phyloP scores from a whole-genome alignment of 2,797 vertebrate species.

The Darevskia mixta region DNA sequence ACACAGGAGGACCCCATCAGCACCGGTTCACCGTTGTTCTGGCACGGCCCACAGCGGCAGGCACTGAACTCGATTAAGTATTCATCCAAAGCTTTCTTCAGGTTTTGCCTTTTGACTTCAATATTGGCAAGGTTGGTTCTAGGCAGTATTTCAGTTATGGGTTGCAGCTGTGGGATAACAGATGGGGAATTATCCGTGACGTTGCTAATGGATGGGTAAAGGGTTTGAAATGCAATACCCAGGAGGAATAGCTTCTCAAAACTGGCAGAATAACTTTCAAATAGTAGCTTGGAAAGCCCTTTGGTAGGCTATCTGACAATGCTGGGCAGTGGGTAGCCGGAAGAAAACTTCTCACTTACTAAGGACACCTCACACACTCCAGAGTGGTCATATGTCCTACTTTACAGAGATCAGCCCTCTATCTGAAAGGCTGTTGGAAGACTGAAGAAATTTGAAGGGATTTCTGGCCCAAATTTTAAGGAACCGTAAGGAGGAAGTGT shows the following conservation, averaged over 20 bases:
- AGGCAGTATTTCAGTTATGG: conserved; percentile 86
- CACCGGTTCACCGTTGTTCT: conserved; percentile 83
- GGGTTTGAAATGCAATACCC: not conserved
- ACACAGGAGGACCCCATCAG: conserved; percentile 80
- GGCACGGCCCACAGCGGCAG: conserved; percentile 88
- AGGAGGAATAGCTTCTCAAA: no score
- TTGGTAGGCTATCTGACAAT: not conserved
- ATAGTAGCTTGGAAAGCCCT: not conserved
- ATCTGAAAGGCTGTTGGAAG: no score
- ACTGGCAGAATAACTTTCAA: not conserved
- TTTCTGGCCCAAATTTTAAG: no score
- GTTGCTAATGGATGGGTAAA: not conserved
- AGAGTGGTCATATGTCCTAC: no score
- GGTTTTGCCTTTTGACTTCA: conserved; percentile 79
- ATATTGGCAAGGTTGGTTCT: conserved; percentile 76
- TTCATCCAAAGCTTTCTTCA: conserved; percentile 83
- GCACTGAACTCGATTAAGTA: conserved; percentile 86
- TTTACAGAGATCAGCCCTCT: no score
- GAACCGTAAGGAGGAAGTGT: no score
- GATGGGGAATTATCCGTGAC: conserved; percentile 19
- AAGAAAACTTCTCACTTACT: not conserved
- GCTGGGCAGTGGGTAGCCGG: not conserved
- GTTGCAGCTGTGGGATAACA: conserved; percentile 78
- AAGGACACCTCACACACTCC: not conserved
- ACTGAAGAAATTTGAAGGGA: no score